These are phyloP conservation scores for Panorpa germanica DNA, from an alignment of 2,888 invertebrate species.

Conservation along the genomic window DNA sequence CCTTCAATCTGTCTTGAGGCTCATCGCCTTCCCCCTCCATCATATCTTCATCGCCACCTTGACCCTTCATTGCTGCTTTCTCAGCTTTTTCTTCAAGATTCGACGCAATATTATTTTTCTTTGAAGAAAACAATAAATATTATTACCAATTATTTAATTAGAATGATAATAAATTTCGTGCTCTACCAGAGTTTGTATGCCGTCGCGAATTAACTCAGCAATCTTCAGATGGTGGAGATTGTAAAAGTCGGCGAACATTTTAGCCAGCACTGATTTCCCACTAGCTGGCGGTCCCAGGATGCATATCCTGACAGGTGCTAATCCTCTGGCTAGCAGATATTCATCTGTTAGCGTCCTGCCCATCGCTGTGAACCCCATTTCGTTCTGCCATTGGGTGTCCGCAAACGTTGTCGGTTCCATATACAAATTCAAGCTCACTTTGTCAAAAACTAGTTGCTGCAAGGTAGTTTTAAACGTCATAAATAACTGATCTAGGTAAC, in stretches of 20 bases:
- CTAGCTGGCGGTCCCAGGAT: conserved; percentile 45
- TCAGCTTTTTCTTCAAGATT: too few relatives aligned
- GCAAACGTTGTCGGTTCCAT: conserved; percentile 37
- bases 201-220: too few relatives aligned
- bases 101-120: too few relatives aligned
- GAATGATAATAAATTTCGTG: too few relatives aligned
- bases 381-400: conserved; percentile 32
- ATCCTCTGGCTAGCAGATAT: conserved; percentile 29
- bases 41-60: too few relatives aligned
- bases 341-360: conserved; percentile 27
- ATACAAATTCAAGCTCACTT: conserved; percentile 32
- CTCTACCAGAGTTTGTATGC: too few relatives aligned
- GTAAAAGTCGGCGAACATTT: conserved; percentile 33
- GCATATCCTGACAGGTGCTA: conserved; percentile 36
- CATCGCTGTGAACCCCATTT: conserved; percentile 28
- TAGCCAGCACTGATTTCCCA: conserved; percentile 41
- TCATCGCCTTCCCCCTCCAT: too few relatives aligned
- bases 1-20: too few relatives aligned
- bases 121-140: too few relatives aligned
- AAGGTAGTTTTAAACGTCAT: conserved; percentile 12
- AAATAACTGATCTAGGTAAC: background rate
- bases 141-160: too few relatives aligned
- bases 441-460: conserved; percentile 35
- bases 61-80: too few relatives aligned
- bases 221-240: conserved; percentile 20